These are phyloP conservation scores for Amblyteles armatorius DNA, from an alignment of 2,888 invertebrate genomes.

Conservation along the genomic window DNA sequence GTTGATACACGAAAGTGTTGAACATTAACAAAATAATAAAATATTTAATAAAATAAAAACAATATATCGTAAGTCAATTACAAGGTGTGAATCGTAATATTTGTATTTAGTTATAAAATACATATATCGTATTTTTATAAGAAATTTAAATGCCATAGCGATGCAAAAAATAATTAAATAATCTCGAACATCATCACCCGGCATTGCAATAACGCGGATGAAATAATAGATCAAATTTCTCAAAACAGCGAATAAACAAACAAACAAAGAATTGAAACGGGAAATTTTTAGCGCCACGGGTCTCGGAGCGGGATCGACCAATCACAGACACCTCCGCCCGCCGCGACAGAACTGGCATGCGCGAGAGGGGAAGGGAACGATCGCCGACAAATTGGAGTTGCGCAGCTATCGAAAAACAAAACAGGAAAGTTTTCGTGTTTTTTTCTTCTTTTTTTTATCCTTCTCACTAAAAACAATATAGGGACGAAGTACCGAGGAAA, in stretches of 20 bases:
- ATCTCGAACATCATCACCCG: not conserved
- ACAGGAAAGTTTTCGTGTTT: not conserved
- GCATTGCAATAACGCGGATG: not conserved
- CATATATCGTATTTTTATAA: too few relatives aligned
- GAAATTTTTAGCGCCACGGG: constrained; percentile 24
- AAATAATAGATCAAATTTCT: not conserved
- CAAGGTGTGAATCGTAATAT: too few relatives aligned
- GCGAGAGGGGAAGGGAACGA: constrained; percentile 7
- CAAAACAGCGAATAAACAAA: not conserved
- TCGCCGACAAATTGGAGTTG: constrained; percentile 25
- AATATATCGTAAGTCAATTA: too few relatives aligned
- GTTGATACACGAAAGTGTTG: not conserved
- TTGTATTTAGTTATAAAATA: too few relatives aligned
- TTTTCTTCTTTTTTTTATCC: not conserved
- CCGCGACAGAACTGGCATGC: not conserved
- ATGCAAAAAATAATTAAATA: not conserved
- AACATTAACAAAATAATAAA: not conserved
- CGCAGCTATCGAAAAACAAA: constrained; percentile 38
- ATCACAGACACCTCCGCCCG: constrained; percentile 11
- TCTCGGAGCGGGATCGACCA: not conserved
- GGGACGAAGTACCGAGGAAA: not conserved
- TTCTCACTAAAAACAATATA: constrained; percentile 31
- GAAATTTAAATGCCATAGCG: too few relatives aligned
- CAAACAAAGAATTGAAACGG: not conserved
- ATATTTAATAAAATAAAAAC: too few relatives aligned